phyloP scores from a whole-genome alignment of 2,113 vertebrate species.

The Erythrocercus mccallii region DNA sequence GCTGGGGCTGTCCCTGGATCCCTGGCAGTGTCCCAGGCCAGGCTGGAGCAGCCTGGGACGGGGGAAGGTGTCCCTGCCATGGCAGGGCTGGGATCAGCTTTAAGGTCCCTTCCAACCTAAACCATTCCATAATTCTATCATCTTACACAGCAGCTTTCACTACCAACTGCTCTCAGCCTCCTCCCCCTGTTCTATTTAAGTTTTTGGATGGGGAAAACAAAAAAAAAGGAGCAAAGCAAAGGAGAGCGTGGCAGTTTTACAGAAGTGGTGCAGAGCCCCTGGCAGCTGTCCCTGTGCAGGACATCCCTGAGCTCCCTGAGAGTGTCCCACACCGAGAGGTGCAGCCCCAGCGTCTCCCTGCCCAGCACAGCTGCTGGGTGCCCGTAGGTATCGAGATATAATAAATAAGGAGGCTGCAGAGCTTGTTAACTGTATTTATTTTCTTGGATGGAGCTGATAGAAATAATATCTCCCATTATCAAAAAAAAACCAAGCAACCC shows the following conservation, averaged over 20 bases:
- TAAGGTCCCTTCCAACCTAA: rapidly evolving
- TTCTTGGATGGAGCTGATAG: neutral
- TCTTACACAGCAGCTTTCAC: neutral
- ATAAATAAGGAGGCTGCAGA: rapidly evolving
- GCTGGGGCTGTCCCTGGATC: neutral
- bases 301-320: neutral
- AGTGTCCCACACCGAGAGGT: rapidly evolving
- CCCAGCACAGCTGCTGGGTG: neutral
- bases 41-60: neutral
- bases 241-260: rapidly evolving
- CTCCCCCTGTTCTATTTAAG: neutral
- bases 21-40: neutral
- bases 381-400: rapidly evolving
- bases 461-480: neutral
- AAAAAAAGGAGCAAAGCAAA: neutral
- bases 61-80: neutral
- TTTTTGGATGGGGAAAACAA: neutral
- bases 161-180: neutral
- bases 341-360: neutral
- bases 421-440: rapidly evolving
- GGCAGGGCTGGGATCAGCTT: rapidly evolving
- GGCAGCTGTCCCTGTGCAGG: neutral
- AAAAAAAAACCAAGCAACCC: rapidly evolving
- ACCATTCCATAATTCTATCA: neutral
- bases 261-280: neutral